Evolutionary conservation across 2,888 invertebrate genomes (phyloP).

Genomic region (Amiota mariae): DNA sequence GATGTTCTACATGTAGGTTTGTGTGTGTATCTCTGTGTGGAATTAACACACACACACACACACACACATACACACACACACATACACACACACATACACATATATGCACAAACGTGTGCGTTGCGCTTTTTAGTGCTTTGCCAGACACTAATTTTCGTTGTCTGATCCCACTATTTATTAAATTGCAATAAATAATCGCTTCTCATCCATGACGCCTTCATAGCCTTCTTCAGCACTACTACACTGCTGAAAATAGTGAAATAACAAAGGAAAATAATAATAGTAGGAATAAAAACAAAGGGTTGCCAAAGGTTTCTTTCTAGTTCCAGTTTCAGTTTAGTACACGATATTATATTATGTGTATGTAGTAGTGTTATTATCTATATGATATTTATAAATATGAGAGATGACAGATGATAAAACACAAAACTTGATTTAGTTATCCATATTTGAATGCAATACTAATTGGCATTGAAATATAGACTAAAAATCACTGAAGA

Average conservation of each 20-base stretch:
- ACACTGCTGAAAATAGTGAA: no score
- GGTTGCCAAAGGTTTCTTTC: constrained; percentile 44
- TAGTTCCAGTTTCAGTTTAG: no score
- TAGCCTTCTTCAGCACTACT: background rate
- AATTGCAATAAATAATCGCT: constrained; percentile 71
- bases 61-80: background rate
- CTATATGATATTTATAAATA: no score
- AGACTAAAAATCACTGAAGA: background rate
- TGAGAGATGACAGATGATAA: background rate
- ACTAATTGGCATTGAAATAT: constrained; percentile 6
- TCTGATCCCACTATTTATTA: constrained; percentile 73
- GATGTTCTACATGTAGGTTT: background rate
- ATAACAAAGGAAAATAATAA: background rate
- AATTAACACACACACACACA: constrained; percentile 14
- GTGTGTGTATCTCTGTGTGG: background rate
- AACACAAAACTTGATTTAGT: constrained; percentile 9
- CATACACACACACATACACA: no score
- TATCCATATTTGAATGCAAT: background rate
- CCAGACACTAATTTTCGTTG: constrained; percentile 66
- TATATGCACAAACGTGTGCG: background rate
- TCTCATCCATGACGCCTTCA: background rate
- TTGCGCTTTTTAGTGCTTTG: constrained; percentile 42
- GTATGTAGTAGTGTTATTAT: no score
- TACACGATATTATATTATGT: no score
- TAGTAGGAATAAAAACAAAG: background rate